Evolutionary conservation across 2,113 vertebrate genomes (phyloP), one percentile per base, ranked within the genome.

Genomic region (Peromyscus polionotus): DNA sequence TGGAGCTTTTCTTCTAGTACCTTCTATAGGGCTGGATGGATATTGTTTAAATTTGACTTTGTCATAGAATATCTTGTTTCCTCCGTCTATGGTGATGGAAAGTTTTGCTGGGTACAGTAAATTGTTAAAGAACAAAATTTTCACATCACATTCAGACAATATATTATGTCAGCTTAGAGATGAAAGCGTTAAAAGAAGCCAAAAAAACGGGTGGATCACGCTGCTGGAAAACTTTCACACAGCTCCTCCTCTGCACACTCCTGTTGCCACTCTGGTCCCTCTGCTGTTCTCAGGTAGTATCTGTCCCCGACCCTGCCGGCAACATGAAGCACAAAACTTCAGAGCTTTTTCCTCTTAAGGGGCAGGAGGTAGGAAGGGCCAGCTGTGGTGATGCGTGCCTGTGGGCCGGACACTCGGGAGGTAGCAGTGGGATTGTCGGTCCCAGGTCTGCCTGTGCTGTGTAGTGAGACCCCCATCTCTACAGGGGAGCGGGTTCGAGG

Each of bases 281-380:
- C n/a, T 79, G 76, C 12, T 57, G 6, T 28, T 51, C 59, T 33
- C 45, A 57, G 51, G 19, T 13, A 42, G 24, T 65, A 14, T 42
- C 80, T 70, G n/a, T 61, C 59, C 88, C 76, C 42, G 70, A 63
- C 22, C 33, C 48, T 54, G 77, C 48, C 5, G 31, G 8, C 4
- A 3, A 14, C 36, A 87, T 51, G 26, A 73, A 31, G 14, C 81
- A 91, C 39, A 77, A 70, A 70, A 9, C 39, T 48, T 61, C 24
- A 24, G 5, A 45, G 28, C 86, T 92, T 91, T 92, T 91, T 79
- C 76, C 79, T 76, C 28, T 77, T 93, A 91, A 93, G 28, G 36
- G 24, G 14, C n/a, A 26, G 73, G 65, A 48, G 24, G 12, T 36
- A 11, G 51, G 22, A 28, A 45, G 26, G 26, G 39, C 80, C 36